A percentile compares a stretch with the other conserved stretches of the same genome.
Conservation (phyloP, 2,797 vertebrate species). For the Anguilla obscura region DNA sequence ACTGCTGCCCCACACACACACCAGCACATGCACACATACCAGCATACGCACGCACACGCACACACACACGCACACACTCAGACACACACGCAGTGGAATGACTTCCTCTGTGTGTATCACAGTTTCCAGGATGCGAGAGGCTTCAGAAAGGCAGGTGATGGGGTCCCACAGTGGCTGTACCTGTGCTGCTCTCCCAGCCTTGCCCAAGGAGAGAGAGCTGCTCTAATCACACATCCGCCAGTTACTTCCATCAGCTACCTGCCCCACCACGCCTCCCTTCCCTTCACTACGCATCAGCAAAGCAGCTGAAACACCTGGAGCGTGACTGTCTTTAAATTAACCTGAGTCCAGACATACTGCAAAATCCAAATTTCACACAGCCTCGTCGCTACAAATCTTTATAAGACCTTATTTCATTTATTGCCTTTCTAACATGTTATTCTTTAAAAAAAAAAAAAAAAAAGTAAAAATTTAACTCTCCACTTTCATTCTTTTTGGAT, state of each 20-base stretch:
- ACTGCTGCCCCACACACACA: not conserved
- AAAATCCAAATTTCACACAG: not conserved
- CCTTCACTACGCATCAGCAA: not conserved
- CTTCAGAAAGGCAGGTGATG: not conserved
- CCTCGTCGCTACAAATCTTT: not conserved
- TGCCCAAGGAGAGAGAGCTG: not conserved
- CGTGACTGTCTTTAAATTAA: not conserved
- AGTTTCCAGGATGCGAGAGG: too few species aligned
- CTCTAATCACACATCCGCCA: not conserved
- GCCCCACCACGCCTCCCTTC: not conserved
- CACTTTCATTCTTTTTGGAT: not conserved
- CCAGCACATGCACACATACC: not conserved
- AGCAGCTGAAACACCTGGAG: not conserved
- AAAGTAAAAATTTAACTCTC: not conserved
- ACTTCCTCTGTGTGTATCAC: too few species aligned
- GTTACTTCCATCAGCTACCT: not conserved
- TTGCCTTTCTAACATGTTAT: not conserved
- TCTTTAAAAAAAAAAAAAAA: too few species aligned
- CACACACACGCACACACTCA: too few species aligned
- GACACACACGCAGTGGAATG: not conserved
- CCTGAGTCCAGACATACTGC: not conserved
- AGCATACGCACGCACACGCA: not conserved
- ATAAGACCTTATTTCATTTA: not conserved
- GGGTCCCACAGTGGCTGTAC: not conserved
- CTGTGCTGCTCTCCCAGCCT: not conserved